Percentiles rank a stretch among this genome's conserved stretches.
Conservation (phyloP, 2,888 invertebrate genomes). For the Caenorhabditis becei region DNA sequence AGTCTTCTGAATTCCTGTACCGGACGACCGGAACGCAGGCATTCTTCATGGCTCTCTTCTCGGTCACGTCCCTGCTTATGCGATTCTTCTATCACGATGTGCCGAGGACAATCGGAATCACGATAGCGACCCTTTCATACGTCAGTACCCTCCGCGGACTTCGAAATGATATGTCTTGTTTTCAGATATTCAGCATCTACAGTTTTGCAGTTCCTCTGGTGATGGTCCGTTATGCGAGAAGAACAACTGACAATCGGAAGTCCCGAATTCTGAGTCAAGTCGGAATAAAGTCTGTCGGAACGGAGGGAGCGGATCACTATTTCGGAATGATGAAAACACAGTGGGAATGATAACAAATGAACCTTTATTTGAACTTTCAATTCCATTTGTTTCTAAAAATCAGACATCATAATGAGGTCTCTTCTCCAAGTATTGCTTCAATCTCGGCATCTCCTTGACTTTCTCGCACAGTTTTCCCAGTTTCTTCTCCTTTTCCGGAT, state of each 20-base stretch:
- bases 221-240: slow-evolving; percentile 33
- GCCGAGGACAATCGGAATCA: slow-evolving; percentile 33
- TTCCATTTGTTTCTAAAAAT: neutral
- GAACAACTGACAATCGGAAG: slow-evolving; percentile 7
- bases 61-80: slow-evolving; percentile 35
- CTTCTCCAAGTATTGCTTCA: neutral
- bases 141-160: slow-evolving; percentile 33
- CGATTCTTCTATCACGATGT: slow-evolving; percentile 33
- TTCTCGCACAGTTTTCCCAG: neutral
- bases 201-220: slow-evolving; percentile 42
- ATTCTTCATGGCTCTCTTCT: slow-evolving; percentile 32
- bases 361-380: neutral
- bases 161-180: slow-evolving; percentile 7
- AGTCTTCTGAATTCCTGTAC: slow-evolving; percentile 57
- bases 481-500: neutral
- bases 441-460: neutral
- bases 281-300: slow-evolving; percentile 52
- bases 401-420: neutral
- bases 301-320: slow-evolving; percentile 57
- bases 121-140: slow-evolving; percentile 55
- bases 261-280: slow-evolving; percentile 44
- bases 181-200: slow-evolving; percentile 62
- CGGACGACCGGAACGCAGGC: slow-evolving; percentile 58
- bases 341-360: slow-evolving; percentile 37
- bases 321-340: slow-evolving; percentile 57